phyloP scores from a whole-genome alignment of 2,113 vertebrate species.

The Rattus norvegicus region DNA sequence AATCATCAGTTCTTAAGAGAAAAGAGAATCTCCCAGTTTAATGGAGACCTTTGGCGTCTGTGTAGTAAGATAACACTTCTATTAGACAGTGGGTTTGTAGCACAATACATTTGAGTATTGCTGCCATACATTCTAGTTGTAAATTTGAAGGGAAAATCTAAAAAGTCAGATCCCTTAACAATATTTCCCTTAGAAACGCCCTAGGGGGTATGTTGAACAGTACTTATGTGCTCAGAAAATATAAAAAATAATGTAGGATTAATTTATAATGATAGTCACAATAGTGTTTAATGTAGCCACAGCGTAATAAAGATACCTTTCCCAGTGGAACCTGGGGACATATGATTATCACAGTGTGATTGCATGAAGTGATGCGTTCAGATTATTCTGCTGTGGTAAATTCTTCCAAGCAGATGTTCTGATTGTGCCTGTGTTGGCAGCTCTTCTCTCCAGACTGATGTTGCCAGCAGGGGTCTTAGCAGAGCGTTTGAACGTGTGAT shows the following conservation, averaged over 20 bases:
- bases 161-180: neutral
- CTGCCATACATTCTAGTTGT: constrained; percentile 11
- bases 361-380: neutral
- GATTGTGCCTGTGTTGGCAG: constrained; percentile 81
- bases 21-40: neutral
- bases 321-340: neutral
- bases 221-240: constrained; percentile 42
- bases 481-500: constrained; percentile 76
- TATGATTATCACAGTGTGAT: constrained; percentile 38
- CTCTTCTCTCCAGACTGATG: constrained; percentile 77
- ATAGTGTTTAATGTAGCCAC: constrained; percentile 40
- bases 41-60: neutral
- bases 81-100: neutral
- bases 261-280: constrained; percentile 50
- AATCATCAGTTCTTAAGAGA: neutral
- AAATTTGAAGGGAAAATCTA: neutral
- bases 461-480: constrained; percentile 71
- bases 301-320: constrained; percentile 17
- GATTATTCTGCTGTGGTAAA: constrained; percentile 60
- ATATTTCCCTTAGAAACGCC: neutral
- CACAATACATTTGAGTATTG: neutral
- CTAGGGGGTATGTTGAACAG: neutral
- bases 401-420: constrained; percentile 80
- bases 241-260: constrained; percentile 29
- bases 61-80: neutral